Evolutionary conservation across 2,797 vertebrate genomes (phyloP).

Genomic region (Sebastes aleutianus): DNA sequence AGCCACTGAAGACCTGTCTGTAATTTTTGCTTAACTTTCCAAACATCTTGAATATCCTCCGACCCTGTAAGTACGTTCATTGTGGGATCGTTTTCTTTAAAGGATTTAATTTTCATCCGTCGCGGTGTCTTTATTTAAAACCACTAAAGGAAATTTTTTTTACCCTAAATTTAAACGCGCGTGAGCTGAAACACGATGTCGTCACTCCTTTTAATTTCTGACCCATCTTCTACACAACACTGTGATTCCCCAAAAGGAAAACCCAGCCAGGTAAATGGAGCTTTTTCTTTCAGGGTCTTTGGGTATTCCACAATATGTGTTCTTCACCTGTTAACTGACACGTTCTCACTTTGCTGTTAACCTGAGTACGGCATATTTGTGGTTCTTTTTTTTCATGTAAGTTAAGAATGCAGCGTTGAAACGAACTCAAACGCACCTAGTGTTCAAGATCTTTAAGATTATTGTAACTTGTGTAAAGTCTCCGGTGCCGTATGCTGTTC

Average conservation of each 20-base stretch:
- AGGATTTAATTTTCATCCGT: background rate
- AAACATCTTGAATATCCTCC: background rate
- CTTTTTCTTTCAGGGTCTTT: background rate
- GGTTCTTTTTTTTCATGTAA: background rate
- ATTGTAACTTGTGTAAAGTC: no score
- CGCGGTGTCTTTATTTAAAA: background rate
- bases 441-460: background rate
- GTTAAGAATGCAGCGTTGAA: background rate
- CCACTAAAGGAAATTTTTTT: background rate
- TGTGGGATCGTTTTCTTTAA: background rate
- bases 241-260: background rate
- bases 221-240: background rate
- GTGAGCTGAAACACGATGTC: background rate
- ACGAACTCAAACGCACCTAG: background rate
- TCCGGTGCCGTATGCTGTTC: background rate
- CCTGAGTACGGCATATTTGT: background rate
- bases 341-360: background rate
- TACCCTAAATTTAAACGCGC: background rate
- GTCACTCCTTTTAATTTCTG: background rate
- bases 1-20: background rate
- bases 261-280: background rate
- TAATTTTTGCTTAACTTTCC: background rate
- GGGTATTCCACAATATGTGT: background rate
- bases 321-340: background rate
- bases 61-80: fast-evolving